Evolutionary conservation across 37 sponge, comb jelly and placozoan species (phyloP), one percentile per base, ranked within the genome.

Genomic region (Halichondria panicea): DNA sequence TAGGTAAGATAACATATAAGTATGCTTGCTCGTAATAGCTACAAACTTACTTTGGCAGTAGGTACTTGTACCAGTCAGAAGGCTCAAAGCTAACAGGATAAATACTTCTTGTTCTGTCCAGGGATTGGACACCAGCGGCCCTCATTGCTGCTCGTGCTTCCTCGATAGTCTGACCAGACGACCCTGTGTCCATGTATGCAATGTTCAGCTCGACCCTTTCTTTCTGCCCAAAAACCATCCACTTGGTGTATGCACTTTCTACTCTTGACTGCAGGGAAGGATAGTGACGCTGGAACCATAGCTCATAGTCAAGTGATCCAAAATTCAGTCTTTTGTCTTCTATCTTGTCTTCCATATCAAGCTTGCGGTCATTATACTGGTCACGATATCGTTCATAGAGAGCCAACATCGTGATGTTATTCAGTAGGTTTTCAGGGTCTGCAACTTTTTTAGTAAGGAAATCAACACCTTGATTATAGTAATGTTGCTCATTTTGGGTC

Each of bases 1-100:
- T n/a, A 48, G 11, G 60, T 18, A 13, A 48, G 35, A n/a, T 25
- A 7, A 24, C 13, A 8, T 59, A 59, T 19, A 8, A 59, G 8
- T 25, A 21, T n/a, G 22, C 12, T 59, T 59, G 28, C 12, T 27
- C 15, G 15, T 7, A 64, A 58, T 48, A 48, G 15, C 52, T 15
- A 18, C 13, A 15, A 48, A 48, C 52, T 48, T 48, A 48, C 52
- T 48, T 21, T 42, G 69, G 69, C 4, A 68, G 69, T 68, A 81
- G 41, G 42, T 86, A 86, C 21, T 63, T 63, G 68, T 79, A 86
- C 87, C 87, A 86, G 60, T 86, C 65, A 38, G 74, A 65, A 13
- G 87, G 87, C 27, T 59, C 66, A 38, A 79, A 86, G 27, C 40
- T 61, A 31, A 86, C 87, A 21, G 87, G 87, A 73, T 86, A 86